Evolutionary conservation across 2,888 invertebrate genomes (phyloP).

Genomic region (Aspidapion aeneum): DNA sequence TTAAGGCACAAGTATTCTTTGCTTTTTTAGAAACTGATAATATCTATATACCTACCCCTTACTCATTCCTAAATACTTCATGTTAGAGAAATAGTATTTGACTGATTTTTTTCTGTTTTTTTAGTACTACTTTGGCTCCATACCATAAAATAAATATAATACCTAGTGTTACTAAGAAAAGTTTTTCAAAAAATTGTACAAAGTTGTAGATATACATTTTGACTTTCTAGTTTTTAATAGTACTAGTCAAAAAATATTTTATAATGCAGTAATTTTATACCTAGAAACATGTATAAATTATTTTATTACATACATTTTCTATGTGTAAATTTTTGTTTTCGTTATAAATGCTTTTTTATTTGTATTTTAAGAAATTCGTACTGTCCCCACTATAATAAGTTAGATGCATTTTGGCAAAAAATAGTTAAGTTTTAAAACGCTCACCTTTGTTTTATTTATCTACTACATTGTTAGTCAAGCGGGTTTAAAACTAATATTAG

Average conservation of each 20-base stretch:
- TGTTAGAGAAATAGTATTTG: too few species aligned
- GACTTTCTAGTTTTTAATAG: slow-evolving; percentile 31
- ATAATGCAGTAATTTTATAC: slow-evolving; percentile 10
- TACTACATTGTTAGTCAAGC: too few species aligned
- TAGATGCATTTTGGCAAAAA: too few species aligned
- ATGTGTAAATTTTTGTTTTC: not conserved
- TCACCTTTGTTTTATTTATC: too few species aligned
- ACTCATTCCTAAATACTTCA: too few species aligned
- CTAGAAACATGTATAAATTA: not conserved
- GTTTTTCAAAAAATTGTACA: slow-evolving; percentile 33
- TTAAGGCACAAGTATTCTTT: too few species aligned
- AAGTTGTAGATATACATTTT: slow-evolving; percentile 43
- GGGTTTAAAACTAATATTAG: too few species aligned
- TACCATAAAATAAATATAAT: not conserved
- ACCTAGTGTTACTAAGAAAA: not conserved
- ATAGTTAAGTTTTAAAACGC: too few species aligned
- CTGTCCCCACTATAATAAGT: not conserved
- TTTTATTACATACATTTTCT: not conserved
- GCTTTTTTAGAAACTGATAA: too few species aligned
- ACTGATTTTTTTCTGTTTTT: not conserved
- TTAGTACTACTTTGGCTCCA: not conserved
- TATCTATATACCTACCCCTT: too few species aligned
- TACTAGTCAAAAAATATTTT: slow-evolving; percentile 41
- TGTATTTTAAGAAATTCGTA: not conserved
- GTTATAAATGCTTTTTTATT: not conserved